A percentile compares a stretch with the other conserved stretches of the same genome.
These are phyloP conservation scores for Brenthis hecate DNA, from an alignment of 2,888 invertebrate species.

Conservation along the genomic window DNA sequence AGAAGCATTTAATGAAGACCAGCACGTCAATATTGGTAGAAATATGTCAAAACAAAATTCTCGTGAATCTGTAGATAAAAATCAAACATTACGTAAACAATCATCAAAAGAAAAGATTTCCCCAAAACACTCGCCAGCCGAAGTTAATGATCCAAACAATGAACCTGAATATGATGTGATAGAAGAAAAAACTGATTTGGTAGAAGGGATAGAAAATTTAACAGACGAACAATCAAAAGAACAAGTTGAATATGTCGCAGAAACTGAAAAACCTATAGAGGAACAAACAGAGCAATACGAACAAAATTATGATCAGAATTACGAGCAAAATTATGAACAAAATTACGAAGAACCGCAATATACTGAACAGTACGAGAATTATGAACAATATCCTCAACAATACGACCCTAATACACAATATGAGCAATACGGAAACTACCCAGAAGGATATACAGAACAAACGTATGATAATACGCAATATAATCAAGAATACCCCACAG, in stretches of 20 bases:
- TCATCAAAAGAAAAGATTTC: constrained; percentile 22
- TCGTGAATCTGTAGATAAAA: constrained; percentile 34
- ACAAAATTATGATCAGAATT: constrained; percentile 45
- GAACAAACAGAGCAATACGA: constrained; percentile 28
- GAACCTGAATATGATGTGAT: constrained; percentile 30
- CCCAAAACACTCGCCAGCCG: constrained; percentile 10
- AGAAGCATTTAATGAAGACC: constrained; percentile 9
- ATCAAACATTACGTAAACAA: constrained; percentile 22
- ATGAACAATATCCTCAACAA: constrained; percentile 57
- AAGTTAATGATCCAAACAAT: constrained; percentile 13
- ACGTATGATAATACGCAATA: constrained; percentile 58
- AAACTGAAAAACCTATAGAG: constrained; percentile 13
- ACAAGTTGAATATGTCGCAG: constrained; percentile 27
- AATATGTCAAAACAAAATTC: constrained; percentile 37
- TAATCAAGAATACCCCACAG: constrained; percentile 51
- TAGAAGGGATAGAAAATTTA: constrained; percentile 30
- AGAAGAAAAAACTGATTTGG: constrained; percentile 32
- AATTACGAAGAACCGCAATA: constrained; percentile 56
- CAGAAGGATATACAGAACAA: constrained; percentile 59
- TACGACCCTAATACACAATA: constrained; percentile 59
- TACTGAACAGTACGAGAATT: constrained; percentile 62
- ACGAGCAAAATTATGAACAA: constrained; percentile 54
- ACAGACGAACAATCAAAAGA: constrained; percentile 38
- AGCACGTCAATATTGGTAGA: constrained; percentile 10
- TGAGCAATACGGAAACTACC: constrained; percentile 60